These are phyloP conservation scores for Oncorhynchus tshawytscha DNA, from an alignment of 2,113 vertebrate species.

Conservation along the genomic window DNA sequence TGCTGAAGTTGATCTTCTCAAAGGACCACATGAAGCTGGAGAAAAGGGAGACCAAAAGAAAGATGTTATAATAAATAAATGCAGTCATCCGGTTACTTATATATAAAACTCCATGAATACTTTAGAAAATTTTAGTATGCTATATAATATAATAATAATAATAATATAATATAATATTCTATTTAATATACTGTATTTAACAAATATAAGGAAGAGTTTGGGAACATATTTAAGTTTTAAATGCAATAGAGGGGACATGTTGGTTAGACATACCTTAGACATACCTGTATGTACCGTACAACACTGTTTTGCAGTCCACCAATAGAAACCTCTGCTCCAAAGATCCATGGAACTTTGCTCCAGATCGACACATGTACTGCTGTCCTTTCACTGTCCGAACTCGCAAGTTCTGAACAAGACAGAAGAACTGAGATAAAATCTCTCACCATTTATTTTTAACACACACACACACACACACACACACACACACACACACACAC, in stretches of 20 bases:
- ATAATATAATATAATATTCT: no score
- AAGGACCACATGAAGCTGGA: constrained; percentile 90
- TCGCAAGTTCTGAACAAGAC: constrained; percentile 81
- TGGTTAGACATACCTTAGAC: no score
- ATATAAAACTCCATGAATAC: not conserved
- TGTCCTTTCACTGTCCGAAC: constrained; percentile 86
- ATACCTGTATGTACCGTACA: constrained; percentile 90
- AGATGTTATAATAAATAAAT: no score
- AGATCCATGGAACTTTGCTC: constrained; percentile 84
- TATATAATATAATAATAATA: no score
- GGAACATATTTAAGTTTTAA: no score
- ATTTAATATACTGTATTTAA: no score
- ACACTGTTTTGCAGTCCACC: constrained; percentile 84
- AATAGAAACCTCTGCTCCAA: constrained; percentile 89
- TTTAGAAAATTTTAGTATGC: not conserved
- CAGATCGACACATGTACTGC: constrained; percentile 86
- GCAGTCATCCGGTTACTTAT: no score
- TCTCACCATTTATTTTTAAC: not conserved
- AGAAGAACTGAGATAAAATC: not conserved
- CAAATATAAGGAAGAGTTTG: no score
- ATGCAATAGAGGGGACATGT: no score
- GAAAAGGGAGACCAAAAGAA: not conserved
- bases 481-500: not conserved
- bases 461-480: no score
- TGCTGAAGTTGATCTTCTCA: constrained; percentile 91